A percentile compares a stretch with the other conserved stretches of the same genome.
phyloP scores from a whole-genome alignment of 2,888 invertebrate species.

The Acanthococcus lagerstroemiae region DNA sequence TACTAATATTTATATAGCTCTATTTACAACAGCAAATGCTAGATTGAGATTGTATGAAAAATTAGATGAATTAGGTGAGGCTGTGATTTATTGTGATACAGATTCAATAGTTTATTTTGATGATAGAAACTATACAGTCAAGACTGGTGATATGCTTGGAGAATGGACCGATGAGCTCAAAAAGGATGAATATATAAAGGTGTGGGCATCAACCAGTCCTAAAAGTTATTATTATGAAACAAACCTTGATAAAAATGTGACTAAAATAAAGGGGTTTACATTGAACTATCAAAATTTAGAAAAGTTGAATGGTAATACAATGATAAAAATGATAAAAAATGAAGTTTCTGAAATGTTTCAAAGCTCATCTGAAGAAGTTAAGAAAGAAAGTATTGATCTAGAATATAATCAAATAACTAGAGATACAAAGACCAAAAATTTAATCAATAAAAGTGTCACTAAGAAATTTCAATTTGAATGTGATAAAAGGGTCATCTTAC shows the following conservation, averaged over 20 bases:
- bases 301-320: too few species aligned
- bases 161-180: neutral
- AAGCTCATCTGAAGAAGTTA: neutral
- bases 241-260: neutral
- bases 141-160: constrained; percentile 22
- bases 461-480: constrained; percentile 14
- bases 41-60: too few species aligned
- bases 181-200: constrained; percentile 23
- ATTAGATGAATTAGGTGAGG: too few species aligned
- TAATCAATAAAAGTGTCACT: neutral
- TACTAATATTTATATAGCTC: too few species aligned
- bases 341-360: constrained; percentile 6
- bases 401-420: neutral
- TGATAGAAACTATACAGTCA: constrained; percentile 10
- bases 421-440: too few species aligned
- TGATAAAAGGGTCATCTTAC: constrained; percentile 9
- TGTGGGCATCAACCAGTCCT: constrained; percentile 26
- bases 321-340: constrained; percentile 5
- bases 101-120: constrained; percentile 34
- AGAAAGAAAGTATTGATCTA: neutral
- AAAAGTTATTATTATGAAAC: constrained; percentile 20
- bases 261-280: neutral
- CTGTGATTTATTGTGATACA: constrained; percentile 42
- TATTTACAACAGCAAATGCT: too few species aligned
- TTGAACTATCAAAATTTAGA: too few species aligned